These are phyloP conservation scores for Stramonita haemastoma DNA, from an alignment of 2,888 invertebrate genomes.

Conservation along the genomic window DNA sequence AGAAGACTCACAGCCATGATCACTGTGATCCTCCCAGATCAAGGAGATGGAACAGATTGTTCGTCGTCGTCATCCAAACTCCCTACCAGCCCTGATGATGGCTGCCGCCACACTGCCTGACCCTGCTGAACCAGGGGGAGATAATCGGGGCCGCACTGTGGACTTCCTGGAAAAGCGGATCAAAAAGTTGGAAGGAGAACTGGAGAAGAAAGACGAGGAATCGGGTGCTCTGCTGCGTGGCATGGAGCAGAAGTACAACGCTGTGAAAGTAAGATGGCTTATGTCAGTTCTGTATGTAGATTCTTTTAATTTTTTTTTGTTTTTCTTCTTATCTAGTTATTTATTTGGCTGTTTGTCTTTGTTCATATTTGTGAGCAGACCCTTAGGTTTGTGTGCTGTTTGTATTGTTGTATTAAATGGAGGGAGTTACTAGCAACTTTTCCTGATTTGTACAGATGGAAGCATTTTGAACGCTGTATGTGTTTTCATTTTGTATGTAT, in stretches of 20 bases:
- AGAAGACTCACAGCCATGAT: no score
- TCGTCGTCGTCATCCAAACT: conserved; percentile 73
- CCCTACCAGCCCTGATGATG: conserved; percentile 74
- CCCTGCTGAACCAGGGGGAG: conserved; percentile 11
- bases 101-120: conserved; percentile 66
- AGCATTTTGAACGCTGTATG: no score
- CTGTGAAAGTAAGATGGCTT: conserved; percentile 67
- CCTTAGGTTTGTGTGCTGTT: no score
- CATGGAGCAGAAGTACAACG: conserved; percentile 75
- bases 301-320: neutral
- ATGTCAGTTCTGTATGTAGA: no score
- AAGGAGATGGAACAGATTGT: conserved; percentile 76
- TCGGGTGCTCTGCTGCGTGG: conserved; percentile 67
- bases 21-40: conserved; percentile 57
- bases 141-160: conserved; percentile 50
- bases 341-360: neutral
- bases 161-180: conserved; percentile 71
- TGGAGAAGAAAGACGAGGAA: conserved; percentile 72
- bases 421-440: no score
- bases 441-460: no score
- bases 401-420: no score
- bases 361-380: no score
- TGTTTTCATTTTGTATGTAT: no score
- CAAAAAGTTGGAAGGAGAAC: conserved; percentile 70
- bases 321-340: neutral